Base-by-base conservation (phyloP, 2,888 invertebrate species). In the Drosophila mettleri region DNA sequence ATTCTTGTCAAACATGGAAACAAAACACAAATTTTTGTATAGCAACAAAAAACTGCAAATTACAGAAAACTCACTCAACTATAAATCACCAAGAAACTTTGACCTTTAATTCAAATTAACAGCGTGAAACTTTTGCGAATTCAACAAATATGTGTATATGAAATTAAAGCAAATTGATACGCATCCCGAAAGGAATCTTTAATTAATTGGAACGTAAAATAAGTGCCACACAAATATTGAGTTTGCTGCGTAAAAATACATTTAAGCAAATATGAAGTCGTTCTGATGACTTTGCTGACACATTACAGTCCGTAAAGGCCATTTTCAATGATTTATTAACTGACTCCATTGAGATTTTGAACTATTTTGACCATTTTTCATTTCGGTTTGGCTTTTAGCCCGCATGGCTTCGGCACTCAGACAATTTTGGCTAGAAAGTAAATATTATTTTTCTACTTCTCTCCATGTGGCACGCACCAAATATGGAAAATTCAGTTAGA, bases 381-480 rank as follows among this genome's bases (percentile, higher is more conserved):
- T 62, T 46, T 58, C 27, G 43, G 24, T 58, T 61, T 66, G 39
- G 43, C 74, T 60, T 34, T 39, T 33, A 22, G 61, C 29, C 59
- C 66, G 62, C 61, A 57, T 59, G 59, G 55, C 58, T 58, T 62
- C 22, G 46, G 54, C 57, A 54, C 49, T 73, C 55, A 61, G 62
- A 53, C 73, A 65, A 72, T 75, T 76, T 74, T 51, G 69, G 74
- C 54, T 54, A 54, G 64, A 69, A 74, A 67, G 76, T 75, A 87
- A 87, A 86, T 86, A 86, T 86, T 83, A 75, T 86, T 78, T 80
- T 81, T 74, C 69, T 68, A 67, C 82, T 78, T 71, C 36, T 69
- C 49, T n/a, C 66, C 61, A 65, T 63, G 80, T 53, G 69, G 60
- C 45, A 59, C 36, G 66, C 54, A 71, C 48, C 58, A 52, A 33